A percentile compares a stretch with the other conserved stretches of the same genome.
Evolutionary conservation across 2,888 invertebrate species (phyloP).

Genomic region (Listrodromus nycthemerus): DNA sequence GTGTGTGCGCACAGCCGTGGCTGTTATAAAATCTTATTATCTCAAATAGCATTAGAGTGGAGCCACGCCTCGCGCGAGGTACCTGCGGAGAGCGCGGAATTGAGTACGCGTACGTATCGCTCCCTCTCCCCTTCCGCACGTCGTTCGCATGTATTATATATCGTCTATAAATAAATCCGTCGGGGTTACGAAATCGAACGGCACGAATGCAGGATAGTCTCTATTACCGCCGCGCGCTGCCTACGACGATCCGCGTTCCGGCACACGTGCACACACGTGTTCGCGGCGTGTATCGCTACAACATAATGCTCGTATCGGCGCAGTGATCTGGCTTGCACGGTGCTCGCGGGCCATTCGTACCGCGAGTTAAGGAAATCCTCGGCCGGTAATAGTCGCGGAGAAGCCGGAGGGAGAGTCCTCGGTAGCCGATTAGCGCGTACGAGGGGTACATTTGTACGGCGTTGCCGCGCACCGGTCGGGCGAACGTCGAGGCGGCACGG

Average conservation of each 20-base stretch:
- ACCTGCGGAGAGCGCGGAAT: constrained; percentile 55
- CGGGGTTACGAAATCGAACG: constrained; percentile 65
- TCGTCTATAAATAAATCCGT: constrained; percentile 67
- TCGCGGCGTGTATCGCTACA: constrained; percentile 24
- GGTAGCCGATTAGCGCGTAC: constrained; percentile 58
- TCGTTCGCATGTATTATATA: constrained; percentile 6
- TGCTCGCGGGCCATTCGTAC: background rate
- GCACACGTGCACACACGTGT: constrained; percentile 50
- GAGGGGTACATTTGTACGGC: constrained; percentile 49
- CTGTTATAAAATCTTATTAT: constrained; percentile 61
- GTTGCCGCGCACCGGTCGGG: constrained; percentile 2
- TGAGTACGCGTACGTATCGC: constrained; percentile 30
- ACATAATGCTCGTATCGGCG: constrained; percentile 52
- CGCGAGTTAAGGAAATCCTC: background rate
- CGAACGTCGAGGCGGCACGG: background rate
- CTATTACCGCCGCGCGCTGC: constrained; percentile 59
- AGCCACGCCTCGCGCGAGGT: constrained; percentile 61
- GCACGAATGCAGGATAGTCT: constrained; percentile 59
- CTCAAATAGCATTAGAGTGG: constrained; percentile 43
- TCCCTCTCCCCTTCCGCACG: background rate
- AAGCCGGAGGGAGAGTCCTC: background rate
- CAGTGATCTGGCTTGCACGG: constrained; percentile 32
- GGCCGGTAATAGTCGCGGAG: background rate
- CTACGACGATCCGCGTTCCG: constrained; percentile 62
- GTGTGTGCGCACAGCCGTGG: constrained; percentile 11